phyloP scores from a whole-genome alignment of 1,140 invertebrate genomes.

The Bombus polaris region DNA sequence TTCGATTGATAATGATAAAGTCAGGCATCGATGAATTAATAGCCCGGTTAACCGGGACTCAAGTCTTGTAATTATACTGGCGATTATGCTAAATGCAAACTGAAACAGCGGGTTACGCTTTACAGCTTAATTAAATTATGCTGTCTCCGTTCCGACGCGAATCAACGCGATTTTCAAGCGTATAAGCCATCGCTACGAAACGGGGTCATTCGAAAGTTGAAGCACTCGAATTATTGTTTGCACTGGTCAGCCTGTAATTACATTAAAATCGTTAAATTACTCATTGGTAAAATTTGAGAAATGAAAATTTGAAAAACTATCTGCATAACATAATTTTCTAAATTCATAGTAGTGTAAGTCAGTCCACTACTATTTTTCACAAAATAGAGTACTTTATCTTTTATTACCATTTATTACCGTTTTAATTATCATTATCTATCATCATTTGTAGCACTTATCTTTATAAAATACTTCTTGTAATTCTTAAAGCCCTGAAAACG shows the following conservation, averaged over 20 bases:
- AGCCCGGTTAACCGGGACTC: background rate
- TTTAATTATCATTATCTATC: too few relatives aligned
- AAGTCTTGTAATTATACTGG: constrained; percentile 21
- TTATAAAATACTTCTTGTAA: background rate
- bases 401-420: too few relatives aligned
- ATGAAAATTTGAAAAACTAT: background rate
- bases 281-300: background rate
- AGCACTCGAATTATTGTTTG: background rate
- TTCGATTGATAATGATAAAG: background rate
- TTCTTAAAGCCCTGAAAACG: background rate
- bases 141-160: background rate
- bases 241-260: too few relatives aligned
- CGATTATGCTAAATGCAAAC: constrained; percentile 32
- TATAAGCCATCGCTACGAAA: too few relatives aligned
- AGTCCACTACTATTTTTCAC: too few relatives aligned
- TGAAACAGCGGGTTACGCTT: constrained; percentile 14
- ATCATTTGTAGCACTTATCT: too few relatives aligned
- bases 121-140: constrained; percentile 39
- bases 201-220: too few relatives aligned
- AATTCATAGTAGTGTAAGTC: background rate
- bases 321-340: background rate
- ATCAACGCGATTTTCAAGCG: background rate
- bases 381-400: too few relatives aligned
- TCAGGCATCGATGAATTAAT: constrained; percentile 13
- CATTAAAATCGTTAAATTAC: background rate